Conservation (phyloP, 2,797 vertebrate genomes). For the Pseudochaenichthys georgianus region DNA sequence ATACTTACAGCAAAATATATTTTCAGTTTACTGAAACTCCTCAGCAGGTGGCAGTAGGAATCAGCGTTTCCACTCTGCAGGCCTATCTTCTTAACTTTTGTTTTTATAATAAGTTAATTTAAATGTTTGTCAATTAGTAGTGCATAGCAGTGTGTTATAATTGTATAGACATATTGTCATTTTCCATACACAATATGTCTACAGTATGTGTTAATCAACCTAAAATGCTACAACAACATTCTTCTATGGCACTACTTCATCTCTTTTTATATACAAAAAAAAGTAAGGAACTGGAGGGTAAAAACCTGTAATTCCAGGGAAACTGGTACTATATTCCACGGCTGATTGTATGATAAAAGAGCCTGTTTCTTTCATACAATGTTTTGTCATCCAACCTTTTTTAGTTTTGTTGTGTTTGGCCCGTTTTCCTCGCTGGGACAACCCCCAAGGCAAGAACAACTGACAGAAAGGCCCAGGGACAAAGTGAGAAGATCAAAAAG, state of each 20-base stretch:
- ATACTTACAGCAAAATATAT: background rate
- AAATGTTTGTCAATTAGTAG: background rate
- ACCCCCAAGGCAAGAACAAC: background rate
- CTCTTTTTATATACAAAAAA: background rate
- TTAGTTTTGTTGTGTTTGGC: too few relatives aligned
- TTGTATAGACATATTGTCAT: background rate
- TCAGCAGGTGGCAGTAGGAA: slow-evolving; percentile 70
- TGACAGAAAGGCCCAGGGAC: background rate
- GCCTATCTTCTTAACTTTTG: background rate
- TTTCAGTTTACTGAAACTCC: background rate
- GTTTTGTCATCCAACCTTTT: background rate
- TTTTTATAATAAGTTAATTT: background rate
- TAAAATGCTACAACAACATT: background rate
- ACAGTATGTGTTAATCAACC: background rate
- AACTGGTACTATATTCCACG: background rate
- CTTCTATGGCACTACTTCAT: background rate
- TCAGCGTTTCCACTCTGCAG: background rate
- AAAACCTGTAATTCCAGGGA: background rate
- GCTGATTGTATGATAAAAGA: background rate
- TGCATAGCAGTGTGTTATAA: background rate
- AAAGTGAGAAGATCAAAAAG: background rate
- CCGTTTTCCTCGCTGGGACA: background rate
- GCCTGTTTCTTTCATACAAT: background rate
- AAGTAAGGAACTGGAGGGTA: background rate
- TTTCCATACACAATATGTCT: background rate